phyloP scores from a whole-genome alignment of 2,888 invertebrate species.

The Sturmia bella region DNA sequence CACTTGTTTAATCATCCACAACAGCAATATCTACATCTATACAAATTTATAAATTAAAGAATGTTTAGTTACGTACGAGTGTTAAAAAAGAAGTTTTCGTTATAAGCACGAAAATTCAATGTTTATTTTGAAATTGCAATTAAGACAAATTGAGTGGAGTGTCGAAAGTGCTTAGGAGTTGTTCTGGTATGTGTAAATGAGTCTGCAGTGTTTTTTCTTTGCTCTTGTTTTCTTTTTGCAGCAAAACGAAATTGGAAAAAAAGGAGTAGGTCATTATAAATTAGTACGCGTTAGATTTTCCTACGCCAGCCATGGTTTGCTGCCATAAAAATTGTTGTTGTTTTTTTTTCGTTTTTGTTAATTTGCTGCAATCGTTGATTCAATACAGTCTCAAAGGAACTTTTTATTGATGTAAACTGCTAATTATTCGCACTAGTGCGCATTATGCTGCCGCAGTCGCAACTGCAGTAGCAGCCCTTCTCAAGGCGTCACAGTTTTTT shows the following conservation, averaged over 20 bases:
- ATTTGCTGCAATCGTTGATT: slow-evolving; percentile 35
- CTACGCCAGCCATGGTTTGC: not conserved
- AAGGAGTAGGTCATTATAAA: slow-evolving; percentile 60
- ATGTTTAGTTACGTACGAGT: not conserved
- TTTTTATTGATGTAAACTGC: slow-evolving; percentile 27
- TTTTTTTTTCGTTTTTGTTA: slow-evolving; percentile 44
- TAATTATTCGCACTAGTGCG: slow-evolving; percentile 26
- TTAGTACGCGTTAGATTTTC: slow-evolving; percentile 44
- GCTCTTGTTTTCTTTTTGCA: not conserved
- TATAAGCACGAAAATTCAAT: slow-evolving; percentile 61
- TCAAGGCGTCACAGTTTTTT: not conserved
- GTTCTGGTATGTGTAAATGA: not conserved
- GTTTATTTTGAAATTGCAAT: slow-evolving; percentile 58
- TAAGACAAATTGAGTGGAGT: slow-evolving; percentile 50
- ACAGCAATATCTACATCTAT: not conserved
- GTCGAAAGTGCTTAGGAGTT: slow-evolving; percentile 37
- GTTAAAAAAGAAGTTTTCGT: not conserved
- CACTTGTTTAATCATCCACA: not conserved
- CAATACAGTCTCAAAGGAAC: slow-evolving; percentile 45
- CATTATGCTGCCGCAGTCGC: not conserved
- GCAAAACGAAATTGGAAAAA: not conserved
- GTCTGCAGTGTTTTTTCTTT: slow-evolving; percentile 20
- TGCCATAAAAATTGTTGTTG: too few species aligned
- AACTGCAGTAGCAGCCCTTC: too few species aligned
- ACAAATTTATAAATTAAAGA: not conserved